Evolutionary conservation across 2,888 invertebrate species (phyloP).

Genomic region (Lamellibrachia columna): DNA sequence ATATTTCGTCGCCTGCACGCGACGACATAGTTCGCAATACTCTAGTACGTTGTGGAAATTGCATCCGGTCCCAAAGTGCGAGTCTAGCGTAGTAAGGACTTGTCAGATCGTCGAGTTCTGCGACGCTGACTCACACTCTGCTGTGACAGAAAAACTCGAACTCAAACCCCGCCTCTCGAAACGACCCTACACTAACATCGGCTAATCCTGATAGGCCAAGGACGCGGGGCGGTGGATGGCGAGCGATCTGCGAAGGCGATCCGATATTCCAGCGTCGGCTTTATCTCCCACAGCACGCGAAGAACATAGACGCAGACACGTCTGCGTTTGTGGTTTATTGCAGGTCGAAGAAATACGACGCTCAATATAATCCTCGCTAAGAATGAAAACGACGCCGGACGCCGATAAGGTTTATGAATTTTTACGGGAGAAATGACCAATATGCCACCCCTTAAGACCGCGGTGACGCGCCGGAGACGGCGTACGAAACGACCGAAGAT

Average conservation of each 20-base stretch:
- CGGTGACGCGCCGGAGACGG: neutral
- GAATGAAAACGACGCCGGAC: neutral
- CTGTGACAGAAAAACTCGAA: neutral
- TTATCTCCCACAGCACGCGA: neutral
- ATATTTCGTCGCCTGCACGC: neutral
- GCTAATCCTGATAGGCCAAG: neutral
- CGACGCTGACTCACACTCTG: neutral
- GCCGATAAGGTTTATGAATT: neutral
- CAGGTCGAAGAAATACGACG: slow-evolving; percentile 11
- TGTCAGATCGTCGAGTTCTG: neutral
- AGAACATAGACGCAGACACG: neutral
- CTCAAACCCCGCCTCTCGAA: neutral
- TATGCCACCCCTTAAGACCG: neutral
- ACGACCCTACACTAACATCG: neutral
- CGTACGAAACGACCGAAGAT: neutral
- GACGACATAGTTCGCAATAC: neutral
- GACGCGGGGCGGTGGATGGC: neutral
- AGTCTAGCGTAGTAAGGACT: neutral
- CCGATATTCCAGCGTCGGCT: neutral
- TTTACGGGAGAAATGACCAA: neutral
- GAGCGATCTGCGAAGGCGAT: neutral
- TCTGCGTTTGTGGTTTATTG: neutral
- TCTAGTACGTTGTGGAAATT: neutral
- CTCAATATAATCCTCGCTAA: neutral
- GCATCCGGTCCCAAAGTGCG: neutral